These are phyloP conservation scores for Rhopalosiphum nymphaeae DNA, from an alignment of 2,888 invertebrate genomes.

Conservation along the genomic window DNA sequence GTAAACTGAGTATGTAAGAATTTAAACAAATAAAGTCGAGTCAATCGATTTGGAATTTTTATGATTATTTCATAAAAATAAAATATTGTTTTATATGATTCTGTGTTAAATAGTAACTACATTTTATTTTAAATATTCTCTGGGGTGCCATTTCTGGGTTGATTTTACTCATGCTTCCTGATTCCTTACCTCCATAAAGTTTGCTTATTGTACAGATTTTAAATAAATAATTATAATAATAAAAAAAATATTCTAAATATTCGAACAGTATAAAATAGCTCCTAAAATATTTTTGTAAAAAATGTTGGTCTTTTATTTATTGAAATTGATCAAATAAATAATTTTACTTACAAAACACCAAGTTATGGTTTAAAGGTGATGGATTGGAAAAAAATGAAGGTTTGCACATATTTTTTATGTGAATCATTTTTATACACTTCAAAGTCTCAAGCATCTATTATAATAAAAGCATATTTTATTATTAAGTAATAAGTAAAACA, in stretches of 20 bases:
- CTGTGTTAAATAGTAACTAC: not conserved
- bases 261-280: not conserved
- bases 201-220: no score
- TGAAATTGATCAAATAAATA: not conserved
- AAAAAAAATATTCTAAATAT: not conserved
- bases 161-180: no score
- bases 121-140: not conserved
- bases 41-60: not conserved
- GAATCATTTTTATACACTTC: constrained; percentile 73
- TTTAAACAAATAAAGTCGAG: not conserved
- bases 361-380: constrained; percentile 70
- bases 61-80: not conserved
- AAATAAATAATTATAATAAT: no score
- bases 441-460: constrained; percentile 74
- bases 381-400: constrained; percentile 72
- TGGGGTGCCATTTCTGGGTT: no score
- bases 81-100: not conserved
- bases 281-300: not conserved
- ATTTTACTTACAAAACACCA: constrained; percentile 67
- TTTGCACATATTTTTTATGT: constrained; percentile 69
- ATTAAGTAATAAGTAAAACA: not conserved
- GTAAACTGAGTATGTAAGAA: no score
- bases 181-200: no score
- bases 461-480: not conserved
- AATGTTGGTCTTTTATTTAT: not conserved